These are phyloP conservation scores for Beris chalybata DNA, from an alignment of 2,888 invertebrate genomes.

Conservation along the genomic window DNA sequence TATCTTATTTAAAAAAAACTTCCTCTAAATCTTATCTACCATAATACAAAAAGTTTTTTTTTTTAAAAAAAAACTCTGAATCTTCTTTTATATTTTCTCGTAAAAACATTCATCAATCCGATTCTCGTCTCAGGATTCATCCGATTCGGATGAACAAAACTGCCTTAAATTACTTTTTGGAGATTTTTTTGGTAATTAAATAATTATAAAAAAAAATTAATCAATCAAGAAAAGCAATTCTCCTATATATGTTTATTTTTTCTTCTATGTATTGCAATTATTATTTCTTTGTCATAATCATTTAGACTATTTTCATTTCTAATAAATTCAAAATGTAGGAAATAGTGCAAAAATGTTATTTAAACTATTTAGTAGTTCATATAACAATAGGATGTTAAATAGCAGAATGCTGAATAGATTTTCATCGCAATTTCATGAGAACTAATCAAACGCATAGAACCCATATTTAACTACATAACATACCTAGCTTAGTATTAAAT, in stretches of 20 bases:
- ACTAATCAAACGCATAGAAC: constrained; percentile 8
- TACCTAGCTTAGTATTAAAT: constrained; percentile 13
- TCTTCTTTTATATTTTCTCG: constrained; percentile 22
- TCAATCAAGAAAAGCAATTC: constrained; percentile 11
- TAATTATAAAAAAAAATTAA: constrained; percentile 5
- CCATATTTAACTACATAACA: not conserved
- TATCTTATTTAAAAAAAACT: no score
- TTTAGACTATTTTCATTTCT: not conserved
- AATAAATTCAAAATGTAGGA: not conserved
- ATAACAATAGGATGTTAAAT: no score
- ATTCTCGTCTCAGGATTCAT: constrained; percentile 46
- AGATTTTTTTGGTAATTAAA: constrained; percentile 66
- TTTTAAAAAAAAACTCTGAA: constrained; percentile 1
- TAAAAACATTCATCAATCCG: constrained; percentile 15
- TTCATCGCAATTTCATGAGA: constrained; percentile 22
- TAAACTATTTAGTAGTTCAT: not conserved
- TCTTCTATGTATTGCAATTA: constrained; percentile 2
- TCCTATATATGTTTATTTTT: constrained; percentile 10
- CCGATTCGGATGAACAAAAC: constrained; percentile 62
- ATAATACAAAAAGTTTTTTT: not conserved
- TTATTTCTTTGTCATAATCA: not conserved
- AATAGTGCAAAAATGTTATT: no score
- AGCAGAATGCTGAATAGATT: not conserved
- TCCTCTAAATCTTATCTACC: no score
- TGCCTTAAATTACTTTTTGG: constrained; percentile 73